Base-by-base conservation (phyloP, 2,888 invertebrate genomes). In the Dolichopus griseipennis region DNA sequence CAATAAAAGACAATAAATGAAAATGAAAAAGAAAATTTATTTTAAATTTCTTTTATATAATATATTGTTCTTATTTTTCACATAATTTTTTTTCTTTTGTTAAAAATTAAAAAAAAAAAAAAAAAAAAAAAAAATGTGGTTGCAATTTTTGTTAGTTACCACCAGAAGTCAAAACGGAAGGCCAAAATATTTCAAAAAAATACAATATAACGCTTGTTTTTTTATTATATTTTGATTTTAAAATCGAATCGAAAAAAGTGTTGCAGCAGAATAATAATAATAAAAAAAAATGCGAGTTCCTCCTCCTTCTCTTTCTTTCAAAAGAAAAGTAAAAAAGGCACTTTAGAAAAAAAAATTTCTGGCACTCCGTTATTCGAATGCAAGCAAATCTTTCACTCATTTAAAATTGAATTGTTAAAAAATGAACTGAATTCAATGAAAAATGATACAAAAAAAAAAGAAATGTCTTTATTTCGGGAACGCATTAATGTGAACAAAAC, bases 401-500 rank as follows among this genome's bases (percentile, higher is more conserved):
- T 52, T 52, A 6, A 52, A 52, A 52, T 52, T 52, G 52, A 52
- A 52, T 52, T 52, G 52, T 52, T 52, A 52, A 52, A n/a, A 37
- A 37, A 37, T 12, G 12, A 12, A 37, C 37, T 10, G 8, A 37
- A 37, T 10, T 12, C 37, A 37, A 12, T 2, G 8, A 37, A 37
- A 37, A 37, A 37, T 10, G 37, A 37, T 10, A 37, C 12, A 37
- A 37, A 52, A 18, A 52, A 52, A 52, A n/a, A 18, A 18, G 5
- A 41, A 18, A 52, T 52, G 2, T 12, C 52, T 37, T 37, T 37
- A 10, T 37, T 37, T 37, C 34, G 12, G 8, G 27, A 27, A 27
- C 27, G 5, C 27, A 5, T 27, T 27, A 27, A 27, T 27, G 27
- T 5, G 27, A 27, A 27, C 5, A 27, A 27, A 27, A 27, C 27